These are phyloP conservation scores for Hippopotamus amphibius DNA, from an alignment of 2,113 vertebrate genomes.

Conservation along the genomic window DNA sequence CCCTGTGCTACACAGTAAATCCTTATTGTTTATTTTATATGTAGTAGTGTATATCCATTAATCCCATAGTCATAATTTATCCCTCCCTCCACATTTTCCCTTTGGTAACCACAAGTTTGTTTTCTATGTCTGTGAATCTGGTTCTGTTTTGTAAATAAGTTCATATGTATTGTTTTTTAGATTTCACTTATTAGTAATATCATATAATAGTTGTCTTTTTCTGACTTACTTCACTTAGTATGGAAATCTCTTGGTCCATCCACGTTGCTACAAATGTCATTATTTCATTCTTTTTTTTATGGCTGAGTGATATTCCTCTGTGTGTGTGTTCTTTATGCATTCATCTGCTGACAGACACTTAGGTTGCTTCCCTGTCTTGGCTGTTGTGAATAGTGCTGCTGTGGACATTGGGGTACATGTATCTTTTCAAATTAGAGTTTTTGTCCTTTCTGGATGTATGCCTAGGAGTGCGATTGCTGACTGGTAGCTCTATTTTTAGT, in stretches of 20 bases:
- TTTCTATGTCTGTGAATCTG: neutral
- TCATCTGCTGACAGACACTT: neutral
- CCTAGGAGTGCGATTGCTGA: neutral
- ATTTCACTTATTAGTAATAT: neutral
- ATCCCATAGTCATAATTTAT: neutral
- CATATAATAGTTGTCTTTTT: neutral
- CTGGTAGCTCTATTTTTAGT: neutral
- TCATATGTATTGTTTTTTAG: neutral
- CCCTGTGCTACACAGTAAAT: neutral
- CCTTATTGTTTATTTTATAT: neutral
- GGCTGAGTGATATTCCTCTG: neutral
- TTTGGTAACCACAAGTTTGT: neutral
- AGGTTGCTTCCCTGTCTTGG: neutral
- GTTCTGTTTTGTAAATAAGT: neutral
- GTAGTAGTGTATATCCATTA: neutral
- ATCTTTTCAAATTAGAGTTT: neutral
- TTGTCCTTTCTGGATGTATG: neutral
- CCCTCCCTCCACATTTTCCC: neutral
- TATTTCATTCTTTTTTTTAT: neutral
- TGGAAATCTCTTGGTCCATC: neutral
- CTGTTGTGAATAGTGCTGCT: neutral
- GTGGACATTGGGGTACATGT: neutral
- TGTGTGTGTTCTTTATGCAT: neutral
- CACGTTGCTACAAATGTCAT: neutral
- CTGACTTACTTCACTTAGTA: neutral